These are phyloP conservation scores for Orthosia gothica DNA, from an alignment of 2,888 invertebrate genomes.

Conservation along the genomic window DNA sequence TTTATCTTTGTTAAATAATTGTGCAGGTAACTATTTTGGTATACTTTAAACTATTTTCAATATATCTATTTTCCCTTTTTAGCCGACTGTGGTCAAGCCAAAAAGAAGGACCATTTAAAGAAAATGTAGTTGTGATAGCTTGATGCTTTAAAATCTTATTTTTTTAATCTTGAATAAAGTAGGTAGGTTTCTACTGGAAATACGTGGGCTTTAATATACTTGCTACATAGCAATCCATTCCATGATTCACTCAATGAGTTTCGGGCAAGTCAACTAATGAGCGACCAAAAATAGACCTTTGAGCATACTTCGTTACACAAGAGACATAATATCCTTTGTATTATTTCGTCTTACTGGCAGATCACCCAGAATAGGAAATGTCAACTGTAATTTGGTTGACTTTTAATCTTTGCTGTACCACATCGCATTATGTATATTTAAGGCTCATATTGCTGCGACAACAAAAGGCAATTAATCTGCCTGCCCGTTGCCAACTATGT, in stretches of 20 bases:
- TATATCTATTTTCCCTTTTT: too few relatives aligned
- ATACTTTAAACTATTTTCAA: too few relatives aligned
- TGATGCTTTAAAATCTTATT: too few relatives aligned
- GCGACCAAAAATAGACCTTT: background rate
- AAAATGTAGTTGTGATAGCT: background rate
- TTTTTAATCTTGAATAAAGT: too few relatives aligned
- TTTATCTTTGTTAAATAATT: too few relatives aligned
- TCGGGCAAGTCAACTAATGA: background rate
- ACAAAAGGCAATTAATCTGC: background rate
- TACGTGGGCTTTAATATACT: too few relatives aligned
- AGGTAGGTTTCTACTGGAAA: too few relatives aligned
- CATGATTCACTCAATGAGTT: background rate
- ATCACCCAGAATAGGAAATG: background rate
- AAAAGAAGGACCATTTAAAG: background rate
- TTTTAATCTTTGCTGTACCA: background rate
- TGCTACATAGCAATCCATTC: background rate
- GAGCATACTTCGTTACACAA: background rate
- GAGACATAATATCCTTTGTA: background rate
- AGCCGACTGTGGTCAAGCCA: too few relatives aligned
- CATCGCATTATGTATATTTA: too few relatives aligned
- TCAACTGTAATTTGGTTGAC: background rate
- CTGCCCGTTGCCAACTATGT: fast-evolving
- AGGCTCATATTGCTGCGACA: too few relatives aligned
- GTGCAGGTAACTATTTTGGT: too few relatives aligned
- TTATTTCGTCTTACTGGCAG: background rate